phyloP scores from a whole-genome alignment of 2,113 vertebrate species.

The Pelvicachromis taeniatus region DNA sequence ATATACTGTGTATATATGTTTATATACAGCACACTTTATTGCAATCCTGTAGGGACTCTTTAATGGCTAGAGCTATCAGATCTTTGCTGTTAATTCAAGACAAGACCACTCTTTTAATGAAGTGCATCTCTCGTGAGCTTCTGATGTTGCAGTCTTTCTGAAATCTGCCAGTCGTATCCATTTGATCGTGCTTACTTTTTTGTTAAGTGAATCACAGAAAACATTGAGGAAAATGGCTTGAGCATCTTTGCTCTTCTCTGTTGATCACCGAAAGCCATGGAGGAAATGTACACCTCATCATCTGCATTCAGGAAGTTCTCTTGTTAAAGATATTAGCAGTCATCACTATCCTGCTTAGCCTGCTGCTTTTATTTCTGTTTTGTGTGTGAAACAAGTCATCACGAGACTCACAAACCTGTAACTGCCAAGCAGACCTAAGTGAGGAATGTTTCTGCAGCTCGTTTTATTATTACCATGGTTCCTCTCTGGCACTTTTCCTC shows the following conservation, averaged over 20 bases:
- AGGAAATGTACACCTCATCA: neutral
- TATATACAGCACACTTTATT: constrained; percentile 72
- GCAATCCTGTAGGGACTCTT: constrained; percentile 55
- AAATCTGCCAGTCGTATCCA: neutral
- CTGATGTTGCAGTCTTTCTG: constrained; percentile 21
- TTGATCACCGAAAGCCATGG: neutral
- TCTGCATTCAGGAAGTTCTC: neutral
- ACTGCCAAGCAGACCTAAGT: neutral
- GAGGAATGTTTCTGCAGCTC: neutral
- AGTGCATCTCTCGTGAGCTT: constrained; percentile 38
- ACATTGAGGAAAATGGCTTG: neutral
- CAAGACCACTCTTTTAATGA: constrained; percentile 37
- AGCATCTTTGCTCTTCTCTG: neutral
- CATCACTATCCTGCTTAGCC: neutral
- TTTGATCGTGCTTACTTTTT: neutral
- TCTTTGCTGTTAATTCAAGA: constrained; percentile 22
- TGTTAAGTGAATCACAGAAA: neutral
- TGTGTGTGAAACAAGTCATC: neutral
- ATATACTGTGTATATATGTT: constrained; percentile 80
- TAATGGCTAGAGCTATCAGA: constrained; percentile 37
- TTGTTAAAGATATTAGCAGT: neutral
- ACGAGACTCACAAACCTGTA: neutral
- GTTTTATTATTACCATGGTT: neutral
- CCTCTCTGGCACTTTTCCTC: constrained; percentile 30
- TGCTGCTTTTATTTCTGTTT: neutral